A percentile compares a stretch with the other conserved stretches of the same genome.
Conservation (phyloP, 2,113 vertebrate genomes). For the Centropristis striata region DNA sequence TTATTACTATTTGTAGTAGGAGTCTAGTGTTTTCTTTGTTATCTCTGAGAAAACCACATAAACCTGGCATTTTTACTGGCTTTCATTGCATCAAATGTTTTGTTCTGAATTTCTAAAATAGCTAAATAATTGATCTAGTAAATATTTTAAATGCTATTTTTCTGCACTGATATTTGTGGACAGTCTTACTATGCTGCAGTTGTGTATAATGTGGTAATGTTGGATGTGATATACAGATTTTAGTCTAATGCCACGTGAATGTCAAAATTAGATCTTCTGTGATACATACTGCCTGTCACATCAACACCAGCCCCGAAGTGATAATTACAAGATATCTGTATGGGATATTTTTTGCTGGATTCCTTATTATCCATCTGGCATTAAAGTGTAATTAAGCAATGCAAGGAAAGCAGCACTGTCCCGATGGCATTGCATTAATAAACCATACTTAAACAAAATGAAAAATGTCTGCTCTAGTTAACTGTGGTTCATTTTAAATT, state of each 20-base stretch:
- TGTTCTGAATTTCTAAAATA: not conserved
- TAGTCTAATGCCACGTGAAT: not conserved
- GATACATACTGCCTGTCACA: not conserved
- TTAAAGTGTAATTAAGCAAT: slow-evolving; percentile 9
- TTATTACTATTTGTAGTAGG: too few species aligned
- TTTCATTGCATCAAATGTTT: not conserved
- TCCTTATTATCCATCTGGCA: not conserved
- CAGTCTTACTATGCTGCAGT: not conserved
- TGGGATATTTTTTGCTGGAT: not conserved
- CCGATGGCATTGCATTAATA: not conserved
- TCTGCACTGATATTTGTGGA: not conserved
- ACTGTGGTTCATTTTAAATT: not conserved
- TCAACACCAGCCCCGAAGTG: not conserved
- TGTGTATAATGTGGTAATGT: not conserved
- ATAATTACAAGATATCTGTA: not conserved
- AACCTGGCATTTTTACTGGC: not conserved
- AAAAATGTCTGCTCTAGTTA: not conserved
- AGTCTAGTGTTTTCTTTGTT: not conserved
- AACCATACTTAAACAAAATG: not conserved
- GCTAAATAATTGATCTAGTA: not conserved
- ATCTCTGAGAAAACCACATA: not conserved
- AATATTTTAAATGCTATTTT: not conserved
- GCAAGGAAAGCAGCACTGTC: not conserved
- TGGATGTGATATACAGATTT: not conserved
- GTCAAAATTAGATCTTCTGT: not conserved